Conservation (phyloP, 2,888 invertebrate genomes). For the Spodoptera littoralis region DNA sequence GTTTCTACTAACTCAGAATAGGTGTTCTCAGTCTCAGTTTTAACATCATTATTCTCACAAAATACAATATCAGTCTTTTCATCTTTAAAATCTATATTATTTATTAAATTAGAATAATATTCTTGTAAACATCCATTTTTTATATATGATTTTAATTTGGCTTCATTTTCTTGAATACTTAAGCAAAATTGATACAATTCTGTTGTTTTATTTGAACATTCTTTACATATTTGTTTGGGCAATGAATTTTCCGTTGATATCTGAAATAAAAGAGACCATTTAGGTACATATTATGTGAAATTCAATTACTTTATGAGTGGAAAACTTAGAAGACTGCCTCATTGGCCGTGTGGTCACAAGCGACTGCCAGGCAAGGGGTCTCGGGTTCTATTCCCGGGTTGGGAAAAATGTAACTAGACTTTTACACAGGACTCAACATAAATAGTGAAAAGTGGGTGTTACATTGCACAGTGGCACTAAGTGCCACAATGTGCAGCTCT, state of each 20-base stretch:
- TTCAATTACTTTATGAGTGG: neutral
- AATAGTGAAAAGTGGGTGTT: too few species aligned
- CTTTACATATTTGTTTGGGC: conserved; percentile 66
- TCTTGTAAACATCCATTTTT: conserved; percentile 43
- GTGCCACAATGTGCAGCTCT: too few species aligned
- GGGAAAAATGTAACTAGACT: too few species aligned
- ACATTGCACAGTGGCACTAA: too few species aligned
- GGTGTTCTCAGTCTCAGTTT: conserved; percentile 10
- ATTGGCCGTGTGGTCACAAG: too few species aligned
- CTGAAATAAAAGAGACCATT: conserved; percentile 52
- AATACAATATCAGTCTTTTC: conserved; percentile 14
- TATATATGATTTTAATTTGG: conserved; percentile 54
- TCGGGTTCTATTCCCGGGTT: too few species aligned
- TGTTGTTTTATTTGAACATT: conserved; percentile 65
- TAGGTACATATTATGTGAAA: neutral
- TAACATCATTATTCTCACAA: conserved; percentile 17
- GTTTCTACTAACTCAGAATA: conserved; percentile 1
- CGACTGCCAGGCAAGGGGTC: too few species aligned
- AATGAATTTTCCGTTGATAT: conserved; percentile 58
- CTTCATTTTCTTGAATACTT: conserved; percentile 64
- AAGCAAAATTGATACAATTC: conserved; percentile 61
- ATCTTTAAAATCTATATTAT: conserved; percentile 31
- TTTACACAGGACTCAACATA: too few species aligned
- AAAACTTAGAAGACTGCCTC: too few species aligned
- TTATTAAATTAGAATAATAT: conserved; percentile 52